These are phyloP conservation scores for Andrena haemorrhoa DNA, from an alignment of 2,888 invertebrate species.

Conservation along the genomic window DNA sequence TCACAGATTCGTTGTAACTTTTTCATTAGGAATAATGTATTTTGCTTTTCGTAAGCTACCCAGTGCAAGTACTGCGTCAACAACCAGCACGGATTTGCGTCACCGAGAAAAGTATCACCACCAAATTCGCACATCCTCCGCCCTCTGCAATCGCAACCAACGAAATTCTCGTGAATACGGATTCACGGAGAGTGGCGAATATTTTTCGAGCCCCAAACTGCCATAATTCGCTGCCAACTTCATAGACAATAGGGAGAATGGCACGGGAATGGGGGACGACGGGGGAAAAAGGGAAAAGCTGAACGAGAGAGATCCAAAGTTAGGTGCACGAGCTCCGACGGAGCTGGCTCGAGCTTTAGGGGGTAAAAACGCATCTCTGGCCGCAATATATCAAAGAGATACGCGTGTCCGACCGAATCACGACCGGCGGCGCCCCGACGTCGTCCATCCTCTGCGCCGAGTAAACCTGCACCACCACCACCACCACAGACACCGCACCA, in stretches of 20 bases:
- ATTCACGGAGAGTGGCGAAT: constrained; percentile 27
- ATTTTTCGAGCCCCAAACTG: constrained; percentile 39
- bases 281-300: constrained; percentile 21
- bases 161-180: constrained; percentile 12
- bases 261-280: constrained; percentile 33
- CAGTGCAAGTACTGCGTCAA: background rate
- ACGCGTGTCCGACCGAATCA: constrained; percentile 76
- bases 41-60: too few relatives aligned
- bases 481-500: constrained; percentile 31
- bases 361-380: constrained; percentile 64
- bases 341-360: constrained; percentile 14
- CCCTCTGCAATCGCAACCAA: constrained; percentile 5
- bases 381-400: constrained; percentile 78
- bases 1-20: too few relatives aligned
- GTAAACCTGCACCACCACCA: constrained; percentile 44
- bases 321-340: constrained; percentile 38
- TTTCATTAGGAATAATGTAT: too few relatives aligned
- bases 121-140: background rate
- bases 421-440: constrained; percentile 54
- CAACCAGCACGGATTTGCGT: background rate
- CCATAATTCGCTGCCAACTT: constrained; percentile 60
- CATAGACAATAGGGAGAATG: constrained; percentile 37
- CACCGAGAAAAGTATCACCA: background rate
- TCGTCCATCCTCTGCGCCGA: constrained; percentile 49
- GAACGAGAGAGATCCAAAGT: constrained; percentile 54